Evolutionary conservation across 2,888 invertebrate genomes (phyloP).

Genomic region (Melipona bicolor): DNA sequence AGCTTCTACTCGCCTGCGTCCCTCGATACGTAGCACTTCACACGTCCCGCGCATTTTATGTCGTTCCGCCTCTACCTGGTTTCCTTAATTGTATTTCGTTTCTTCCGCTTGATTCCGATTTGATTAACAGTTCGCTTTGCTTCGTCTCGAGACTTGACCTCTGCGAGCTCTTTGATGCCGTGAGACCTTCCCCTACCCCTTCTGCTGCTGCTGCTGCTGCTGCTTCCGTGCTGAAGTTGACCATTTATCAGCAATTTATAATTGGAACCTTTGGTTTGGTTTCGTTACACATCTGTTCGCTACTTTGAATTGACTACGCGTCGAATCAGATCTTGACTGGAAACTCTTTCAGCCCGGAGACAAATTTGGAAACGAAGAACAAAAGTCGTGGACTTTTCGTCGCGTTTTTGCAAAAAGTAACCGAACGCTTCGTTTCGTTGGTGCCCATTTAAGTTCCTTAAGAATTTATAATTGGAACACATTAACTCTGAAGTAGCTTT

Average conservation of each 20-base stretch:
- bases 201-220: neutral
- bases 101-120: conserved; percentile 34
- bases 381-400: neutral
- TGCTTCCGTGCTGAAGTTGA: neutral
- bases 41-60: conserved; percentile 62
- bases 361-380: neutral
- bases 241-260: neutral
- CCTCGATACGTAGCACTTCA: conserved; percentile 67
- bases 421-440: neutral
- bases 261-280: too few species aligned
- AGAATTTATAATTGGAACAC: neutral
- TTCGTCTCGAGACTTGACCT: neutral
- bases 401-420: neutral
- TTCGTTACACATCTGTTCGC: too few species aligned
- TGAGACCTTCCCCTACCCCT: too few species aligned
- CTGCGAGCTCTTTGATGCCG: neutral
- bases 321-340: neutral
- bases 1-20: conserved; percentile 44
- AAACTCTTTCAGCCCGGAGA: neutral
- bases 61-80: conserved; percentile 67
- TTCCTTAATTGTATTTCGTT: conserved; percentile 67
- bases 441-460: neutral
- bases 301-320: too few species aligned
- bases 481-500: neutral
- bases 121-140: conserved; percentile 19